Base-by-base conservation (phyloP, 2,888 invertebrate genomes). In the Plebejus melissa region DNA sequence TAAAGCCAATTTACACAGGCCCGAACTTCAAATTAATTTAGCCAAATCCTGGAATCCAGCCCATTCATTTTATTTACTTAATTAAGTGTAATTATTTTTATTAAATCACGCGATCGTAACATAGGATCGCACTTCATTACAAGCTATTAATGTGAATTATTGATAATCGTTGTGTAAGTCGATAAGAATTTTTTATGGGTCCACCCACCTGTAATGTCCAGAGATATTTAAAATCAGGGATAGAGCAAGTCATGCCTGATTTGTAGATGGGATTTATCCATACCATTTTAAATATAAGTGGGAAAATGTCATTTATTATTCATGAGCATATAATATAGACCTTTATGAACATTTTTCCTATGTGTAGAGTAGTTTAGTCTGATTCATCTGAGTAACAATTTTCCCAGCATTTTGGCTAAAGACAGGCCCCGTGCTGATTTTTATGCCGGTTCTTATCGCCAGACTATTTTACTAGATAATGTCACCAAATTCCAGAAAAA, bases 1-100 rank as follows among this genome's bases (percentile, higher is more conserved):
- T 65, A 65, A 65, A 65, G 60, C 32, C 65, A 65, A 65, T 65
- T 65, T 65, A 36, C 32, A 32, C 65, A 32, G 41, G 38, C 41
- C 70, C 70, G 22, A 70, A 41, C 70, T 70, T 22, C 16, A 41
- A 70, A 70, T 41, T 70, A 70, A 70, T 70, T 70, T 70, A 70
- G 13, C n/a, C 41, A 70, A 70, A 70, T 70, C 38, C 41, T 70
- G 41, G 70, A 70, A 70, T n/a, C 22, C 38, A n/a, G 38, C 11
- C 22, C 70, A 41, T 70, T 22, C 22, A 70, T 69, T 69, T 69
- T 38, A 65, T 65, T 22, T 70, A 41, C n/a, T 70, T 70, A 41
- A 70, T 70, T 70, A 41, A 22, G 41, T 70, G 38, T 70, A 70
- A 70, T 70, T 70, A 70, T 41, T 41, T 70, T 70, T 70, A 38